phyloP scores from a whole-genome alignment of 2,797 vertebrate species.

The Mycteria americana region DNA sequence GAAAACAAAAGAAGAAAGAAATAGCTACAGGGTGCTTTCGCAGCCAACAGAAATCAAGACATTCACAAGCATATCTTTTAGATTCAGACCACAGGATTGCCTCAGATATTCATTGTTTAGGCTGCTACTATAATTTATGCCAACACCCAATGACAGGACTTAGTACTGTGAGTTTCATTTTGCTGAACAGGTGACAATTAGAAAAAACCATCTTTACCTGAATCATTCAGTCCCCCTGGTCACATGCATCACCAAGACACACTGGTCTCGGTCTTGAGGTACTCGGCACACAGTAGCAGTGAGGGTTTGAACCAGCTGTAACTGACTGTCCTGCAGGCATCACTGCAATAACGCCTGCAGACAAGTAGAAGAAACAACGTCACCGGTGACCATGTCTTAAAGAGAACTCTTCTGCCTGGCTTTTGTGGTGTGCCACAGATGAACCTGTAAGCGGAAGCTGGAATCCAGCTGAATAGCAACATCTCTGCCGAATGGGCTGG shows the following conservation, averaged over 20 bases:
- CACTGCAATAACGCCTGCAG: not conserved
- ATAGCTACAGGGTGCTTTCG: not conserved
- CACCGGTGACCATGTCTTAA: not conserved
- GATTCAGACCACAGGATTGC: not conserved
- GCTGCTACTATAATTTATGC: not conserved
- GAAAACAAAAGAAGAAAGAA: not conserved
- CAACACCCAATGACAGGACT: not conserved
- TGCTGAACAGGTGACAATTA: not conserved
- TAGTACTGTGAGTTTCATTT: not conserved
- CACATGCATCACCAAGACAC: not conserved
- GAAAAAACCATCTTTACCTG: not conserved
- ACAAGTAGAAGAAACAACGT: not conserved
- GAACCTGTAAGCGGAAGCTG: not conserved
- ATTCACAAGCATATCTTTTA: not conserved
- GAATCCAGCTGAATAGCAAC: not conserved
- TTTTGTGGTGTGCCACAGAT: not conserved
- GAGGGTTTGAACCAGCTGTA: not conserved
- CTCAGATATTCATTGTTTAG: not conserved
- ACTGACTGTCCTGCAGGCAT: not conserved
- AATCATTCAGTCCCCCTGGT: not conserved
- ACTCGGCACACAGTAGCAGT: rapidly evolving
- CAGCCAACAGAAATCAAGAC: not conserved
- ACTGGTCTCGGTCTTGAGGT: not conserved
- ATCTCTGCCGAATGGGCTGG: not conserved
- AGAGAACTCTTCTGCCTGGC: not conserved